These are phyloP conservation scores for Oppia nitens DNA, from an alignment of 1,140 invertebrate species.

Conservation along the genomic window DNA sequence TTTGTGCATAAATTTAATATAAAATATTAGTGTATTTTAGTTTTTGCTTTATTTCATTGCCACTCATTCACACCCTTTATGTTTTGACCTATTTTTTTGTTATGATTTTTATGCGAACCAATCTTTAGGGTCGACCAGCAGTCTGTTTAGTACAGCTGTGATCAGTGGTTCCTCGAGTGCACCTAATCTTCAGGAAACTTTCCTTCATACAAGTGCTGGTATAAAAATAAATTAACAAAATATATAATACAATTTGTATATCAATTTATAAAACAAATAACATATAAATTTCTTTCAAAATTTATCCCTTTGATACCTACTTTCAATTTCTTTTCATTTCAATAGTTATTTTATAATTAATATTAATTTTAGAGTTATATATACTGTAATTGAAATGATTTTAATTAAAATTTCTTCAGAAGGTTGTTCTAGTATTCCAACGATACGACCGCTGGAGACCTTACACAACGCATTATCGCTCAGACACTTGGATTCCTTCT, in stretches of 20 bases:
- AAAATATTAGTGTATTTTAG: no score
- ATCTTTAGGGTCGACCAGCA: conserved; percentile 43
- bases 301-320: background rate
- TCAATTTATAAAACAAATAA: background rate
- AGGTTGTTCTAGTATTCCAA: conserved; percentile 34
- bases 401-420: background rate
- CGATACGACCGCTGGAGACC: conserved; percentile 82
- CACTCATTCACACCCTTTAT: no score
- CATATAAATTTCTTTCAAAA: background rate
- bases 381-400: background rate
- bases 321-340: no score
- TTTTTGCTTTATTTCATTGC: no score
- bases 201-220: conserved; percentile 26
- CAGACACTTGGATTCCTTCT: conserved; percentile 66
- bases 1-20: no score
- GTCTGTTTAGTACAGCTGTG: conserved; percentile 79
- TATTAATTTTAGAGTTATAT: no score
- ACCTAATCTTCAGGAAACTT: conserved; percentile 70
- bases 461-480: conserved; percentile 85
- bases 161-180: conserved; percentile 80
- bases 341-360: no score
- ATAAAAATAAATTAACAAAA: no score
- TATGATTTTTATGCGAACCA: background rate
- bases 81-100: conserved; percentile 18
- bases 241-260: no score